phyloP scores from a whole-genome alignment of 2,797 vertebrate genomes.

The Cynopterus sphinx region DNA sequence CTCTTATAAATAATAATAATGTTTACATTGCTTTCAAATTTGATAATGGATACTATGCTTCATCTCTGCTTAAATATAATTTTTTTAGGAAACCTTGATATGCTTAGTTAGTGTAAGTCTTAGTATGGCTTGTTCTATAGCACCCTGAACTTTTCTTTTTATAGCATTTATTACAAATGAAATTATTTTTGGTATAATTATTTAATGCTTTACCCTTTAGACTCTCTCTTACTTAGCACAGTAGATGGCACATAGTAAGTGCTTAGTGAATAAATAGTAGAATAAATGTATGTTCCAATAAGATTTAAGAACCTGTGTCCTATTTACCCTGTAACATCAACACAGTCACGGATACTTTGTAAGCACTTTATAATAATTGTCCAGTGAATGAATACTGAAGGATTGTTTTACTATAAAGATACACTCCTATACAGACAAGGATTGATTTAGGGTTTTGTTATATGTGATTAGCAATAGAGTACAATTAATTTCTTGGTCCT shows the following conservation, averaged over 20 bases:
- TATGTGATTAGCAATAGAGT: background rate
- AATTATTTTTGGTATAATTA: background rate
- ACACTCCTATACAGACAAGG: background rate
- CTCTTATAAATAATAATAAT: background rate
- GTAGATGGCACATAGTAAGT: background rate
- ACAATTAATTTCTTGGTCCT: background rate
- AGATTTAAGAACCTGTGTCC: background rate
- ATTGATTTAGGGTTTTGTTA: background rate
- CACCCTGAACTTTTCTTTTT: conserved; percentile 14
- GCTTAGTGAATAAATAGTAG: background rate
- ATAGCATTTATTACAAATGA: background rate
- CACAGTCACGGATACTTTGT: background rate
- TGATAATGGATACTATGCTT: background rate
- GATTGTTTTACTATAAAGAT: background rate
- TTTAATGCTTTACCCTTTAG: conserved; percentile 1
- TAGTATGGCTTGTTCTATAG: background rate
- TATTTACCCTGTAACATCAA: background rate
- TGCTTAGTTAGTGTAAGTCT: background rate
- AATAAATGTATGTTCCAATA: background rate
- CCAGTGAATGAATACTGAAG: background rate
- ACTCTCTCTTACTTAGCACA: background rate
- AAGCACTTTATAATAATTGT: conserved; percentile 6
- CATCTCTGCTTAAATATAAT: background rate
- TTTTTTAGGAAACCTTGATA: background rate
- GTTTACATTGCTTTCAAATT: background rate